These are phyloP conservation scores for Zoanthus sansibaricus DNA, from an alignment of 92 coral and sea anemone species.

Conservation along the genomic window DNA sequence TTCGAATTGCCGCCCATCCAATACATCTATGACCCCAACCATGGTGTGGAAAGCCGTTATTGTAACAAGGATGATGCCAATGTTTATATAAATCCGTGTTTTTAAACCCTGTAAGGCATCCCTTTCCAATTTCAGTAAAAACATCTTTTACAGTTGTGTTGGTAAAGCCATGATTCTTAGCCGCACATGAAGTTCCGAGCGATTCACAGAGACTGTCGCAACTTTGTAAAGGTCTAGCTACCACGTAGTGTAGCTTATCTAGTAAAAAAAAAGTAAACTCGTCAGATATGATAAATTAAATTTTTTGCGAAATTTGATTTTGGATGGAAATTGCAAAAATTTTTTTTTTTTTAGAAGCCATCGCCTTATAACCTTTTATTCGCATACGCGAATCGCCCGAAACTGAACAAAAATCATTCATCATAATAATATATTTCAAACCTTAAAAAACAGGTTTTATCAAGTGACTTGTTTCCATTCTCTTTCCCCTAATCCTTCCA, in stretches of 20 bases:
- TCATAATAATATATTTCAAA: no score
- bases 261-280: not conserved
- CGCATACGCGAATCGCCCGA: no score
- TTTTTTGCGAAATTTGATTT: not conserved
- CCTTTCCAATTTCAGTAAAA: not conserved
- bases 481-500: no score
- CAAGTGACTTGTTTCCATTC: no score
- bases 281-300: not conserved
- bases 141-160: not conserved
- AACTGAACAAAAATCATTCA: no score
- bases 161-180: constrained; percentile 20
- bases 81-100: not conserved
- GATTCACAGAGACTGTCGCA: constrained; percentile 2
- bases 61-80: not conserved
- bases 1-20: constrained; percentile 14
- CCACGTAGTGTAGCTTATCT: constrained; percentile 15
- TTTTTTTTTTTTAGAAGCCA: no score
- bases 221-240: not conserved
- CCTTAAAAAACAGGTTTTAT: no score
- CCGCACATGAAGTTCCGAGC: not conserved
- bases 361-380: no score
- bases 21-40: not conserved
- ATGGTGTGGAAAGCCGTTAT: not conserved
- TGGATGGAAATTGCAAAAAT: no score
- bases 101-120: not conserved